phyloP scores from a whole-genome alignment of 1,140 invertebrate species.

The Drosophila pruinosa region DNA sequence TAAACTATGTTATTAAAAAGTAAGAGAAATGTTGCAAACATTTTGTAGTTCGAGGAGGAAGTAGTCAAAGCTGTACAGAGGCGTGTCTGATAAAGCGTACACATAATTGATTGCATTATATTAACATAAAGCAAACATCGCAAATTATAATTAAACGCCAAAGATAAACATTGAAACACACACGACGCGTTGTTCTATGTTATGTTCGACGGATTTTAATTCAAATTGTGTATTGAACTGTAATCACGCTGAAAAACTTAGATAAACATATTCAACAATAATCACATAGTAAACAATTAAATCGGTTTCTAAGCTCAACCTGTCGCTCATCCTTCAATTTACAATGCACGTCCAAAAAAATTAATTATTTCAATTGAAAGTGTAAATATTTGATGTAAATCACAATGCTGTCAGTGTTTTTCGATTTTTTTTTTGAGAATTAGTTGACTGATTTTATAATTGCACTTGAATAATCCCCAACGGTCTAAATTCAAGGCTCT shows the following conservation, averaged over 20 bases:
- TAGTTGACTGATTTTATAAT: background rate
- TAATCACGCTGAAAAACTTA: conserved; percentile 57
- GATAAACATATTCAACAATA: conserved; percentile 58
- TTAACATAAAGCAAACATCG: conserved; percentile 70
- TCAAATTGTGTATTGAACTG: conserved; percentile 50
- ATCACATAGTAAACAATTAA: conserved; percentile 60
- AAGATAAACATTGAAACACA: conserved; percentile 50
- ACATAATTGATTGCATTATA: conserved; percentile 67
- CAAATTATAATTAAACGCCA: conserved; percentile 40
- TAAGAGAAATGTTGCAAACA: conserved; percentile 6
- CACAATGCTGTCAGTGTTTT: conserved; percentile 11
- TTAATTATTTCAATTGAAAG: conserved; percentile 8
- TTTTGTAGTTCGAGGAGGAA: background rate
- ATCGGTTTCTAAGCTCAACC: conserved; percentile 10
- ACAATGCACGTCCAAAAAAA: background rate
- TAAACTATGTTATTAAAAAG: conserved; percentile 7
- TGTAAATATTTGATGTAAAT: conserved; percentile 37
- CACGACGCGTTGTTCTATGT: background rate
- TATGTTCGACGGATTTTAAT: conserved; percentile 15
- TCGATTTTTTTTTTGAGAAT: conserved; percentile 13
- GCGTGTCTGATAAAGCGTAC: background rate
- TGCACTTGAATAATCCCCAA: conserved; percentile 29
- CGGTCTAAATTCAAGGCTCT: background rate
- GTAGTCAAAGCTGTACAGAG: background rate
- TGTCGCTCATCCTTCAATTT: background rate